Percentiles rank a stretch among this genome's conserved stretches.
phyloP scores from a whole-genome alignment of 2,888 invertebrate species.

The Actias luna region DNA sequence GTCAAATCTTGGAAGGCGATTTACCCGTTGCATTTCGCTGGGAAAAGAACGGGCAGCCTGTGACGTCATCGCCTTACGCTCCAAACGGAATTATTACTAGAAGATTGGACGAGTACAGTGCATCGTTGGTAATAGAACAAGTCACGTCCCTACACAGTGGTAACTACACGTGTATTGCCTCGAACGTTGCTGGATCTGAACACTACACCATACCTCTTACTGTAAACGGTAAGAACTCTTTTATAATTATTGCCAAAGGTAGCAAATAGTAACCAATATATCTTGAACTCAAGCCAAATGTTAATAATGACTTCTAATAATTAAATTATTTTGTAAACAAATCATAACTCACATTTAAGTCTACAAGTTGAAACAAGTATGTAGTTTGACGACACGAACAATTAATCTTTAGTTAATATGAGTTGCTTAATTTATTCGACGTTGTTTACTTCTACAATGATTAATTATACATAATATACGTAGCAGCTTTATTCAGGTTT shows the following conservation, averaged over 20 bases:
- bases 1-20: conserved; percentile 95
- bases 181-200: conserved; percentile 91
- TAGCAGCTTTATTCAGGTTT: neutral
- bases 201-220: conserved; percentile 89
- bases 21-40: conserved; percentile 95
- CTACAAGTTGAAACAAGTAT: neutral
- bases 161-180: conserved; percentile 95
- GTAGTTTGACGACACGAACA: neutral
- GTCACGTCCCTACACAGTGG: conserved; percentile 93
- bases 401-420: neutral
- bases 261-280: neutral
- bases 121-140: conserved; percentile 92
- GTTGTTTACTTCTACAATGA: neutral
- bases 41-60: conserved; percentile 92
- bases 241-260: neutral
- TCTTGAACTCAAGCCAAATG: neutral
- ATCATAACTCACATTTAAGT: neutral
- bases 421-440: neutral
- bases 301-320: too few species aligned
- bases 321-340: neutral
- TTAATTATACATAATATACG: neutral
- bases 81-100: conserved; percentile 72
- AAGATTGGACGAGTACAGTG: conserved; percentile 91
- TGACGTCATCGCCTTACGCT: conserved; percentile 83
- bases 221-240: conserved; percentile 85